Percentiles rank a stretch among this genome's conserved stretches.
Conservation (phyloP, 2,888 invertebrate species). For the Harpalus rubripes region DNA sequence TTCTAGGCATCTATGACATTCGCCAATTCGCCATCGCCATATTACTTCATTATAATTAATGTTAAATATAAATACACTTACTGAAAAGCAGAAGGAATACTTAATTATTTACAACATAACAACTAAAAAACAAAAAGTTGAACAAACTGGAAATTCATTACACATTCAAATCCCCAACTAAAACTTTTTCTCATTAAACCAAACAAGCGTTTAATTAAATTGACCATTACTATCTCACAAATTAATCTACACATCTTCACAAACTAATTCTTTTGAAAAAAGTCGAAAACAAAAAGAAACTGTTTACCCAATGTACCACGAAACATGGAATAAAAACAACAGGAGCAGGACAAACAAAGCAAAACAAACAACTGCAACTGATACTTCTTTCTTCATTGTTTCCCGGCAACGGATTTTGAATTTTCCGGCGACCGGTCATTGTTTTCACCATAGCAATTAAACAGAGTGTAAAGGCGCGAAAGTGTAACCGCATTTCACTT, state of each 20-base stretch:
- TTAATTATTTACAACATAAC: neutral
- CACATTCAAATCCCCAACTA: constrained; percentile 16
- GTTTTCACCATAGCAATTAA: constrained; percentile 55
- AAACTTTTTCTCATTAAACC: constrained; percentile 45
- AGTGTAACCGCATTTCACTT: constrained; percentile 53
- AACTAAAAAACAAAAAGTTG: constrained; percentile 24
- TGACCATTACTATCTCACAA: constrained; percentile 38
- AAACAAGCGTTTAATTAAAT: constrained; percentile 42
- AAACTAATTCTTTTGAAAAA: constrained; percentile 22
- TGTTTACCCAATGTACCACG: neutral
- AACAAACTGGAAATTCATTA: constrained; percentile 28
- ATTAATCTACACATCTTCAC: constrained; percentile 28
- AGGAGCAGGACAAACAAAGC: neutral
- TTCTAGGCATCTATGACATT: neutral
- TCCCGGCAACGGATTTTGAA: constrained; percentile 50
- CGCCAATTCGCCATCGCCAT: no score
- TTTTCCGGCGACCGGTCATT: constrained; percentile 47
- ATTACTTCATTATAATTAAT: neutral
- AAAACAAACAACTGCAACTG: constrained; percentile 25
- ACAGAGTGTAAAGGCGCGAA: constrained; percentile 54
- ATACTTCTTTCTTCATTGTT: constrained; percentile 32
- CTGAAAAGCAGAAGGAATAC: neutral
- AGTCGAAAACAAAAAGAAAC: neutral
- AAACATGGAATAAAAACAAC: constrained; percentile 25
- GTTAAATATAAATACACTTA: neutral